These are phyloP conservation scores for Drosophila guanche DNA, from an alignment of 1,140 invertebrate genomes.

Conservation along the genomic window DNA sequence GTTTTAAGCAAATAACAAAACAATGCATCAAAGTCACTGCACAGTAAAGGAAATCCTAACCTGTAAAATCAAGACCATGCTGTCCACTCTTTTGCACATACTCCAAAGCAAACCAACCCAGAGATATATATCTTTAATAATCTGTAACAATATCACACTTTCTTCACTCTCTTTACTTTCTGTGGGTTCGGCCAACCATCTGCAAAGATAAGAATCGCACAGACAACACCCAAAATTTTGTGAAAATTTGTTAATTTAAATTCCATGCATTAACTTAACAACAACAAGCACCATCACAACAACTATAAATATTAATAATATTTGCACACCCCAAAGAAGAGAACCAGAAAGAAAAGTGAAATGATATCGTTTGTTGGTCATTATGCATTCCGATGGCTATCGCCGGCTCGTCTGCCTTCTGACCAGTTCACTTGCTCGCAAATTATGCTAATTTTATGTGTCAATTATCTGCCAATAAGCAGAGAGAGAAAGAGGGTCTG, in stretches of 20 bases:
- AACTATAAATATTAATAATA: constrained; percentile 67
- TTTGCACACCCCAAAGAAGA: constrained; percentile 24
- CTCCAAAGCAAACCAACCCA: not conserved
- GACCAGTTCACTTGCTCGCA: constrained; percentile 62
- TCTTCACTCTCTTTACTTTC: constrained; percentile 58
- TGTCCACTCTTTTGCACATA: constrained; percentile 1
- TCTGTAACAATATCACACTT: constrained; percentile 38
- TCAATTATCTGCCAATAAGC: constrained; percentile 82
- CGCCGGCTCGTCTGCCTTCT: constrained; percentile 32
- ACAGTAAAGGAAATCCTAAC: not conserved
- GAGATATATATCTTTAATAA: too few relatives aligned
- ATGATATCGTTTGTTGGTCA: constrained; percentile 69
- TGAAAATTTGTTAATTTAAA: constrained; percentile 76
- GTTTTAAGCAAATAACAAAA: not conserved
- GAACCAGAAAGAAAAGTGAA: constrained; percentile 60
- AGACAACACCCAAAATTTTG: constrained; percentile 36
- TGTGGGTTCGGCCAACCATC: constrained; percentile 37
- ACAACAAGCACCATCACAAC: constrained; percentile 9
- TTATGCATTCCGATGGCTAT: constrained; percentile 75
- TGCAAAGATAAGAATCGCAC: constrained; percentile 59
- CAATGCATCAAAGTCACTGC: constrained; percentile 18
- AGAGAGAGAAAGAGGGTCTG: constrained; percentile 10
- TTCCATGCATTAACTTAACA: constrained; percentile 53
- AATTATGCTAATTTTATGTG: constrained; percentile 82
- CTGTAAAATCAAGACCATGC: not conserved